Conservation (phyloP, 2,113 vertebrate genomes). For the Bubo scandiacus region DNA sequence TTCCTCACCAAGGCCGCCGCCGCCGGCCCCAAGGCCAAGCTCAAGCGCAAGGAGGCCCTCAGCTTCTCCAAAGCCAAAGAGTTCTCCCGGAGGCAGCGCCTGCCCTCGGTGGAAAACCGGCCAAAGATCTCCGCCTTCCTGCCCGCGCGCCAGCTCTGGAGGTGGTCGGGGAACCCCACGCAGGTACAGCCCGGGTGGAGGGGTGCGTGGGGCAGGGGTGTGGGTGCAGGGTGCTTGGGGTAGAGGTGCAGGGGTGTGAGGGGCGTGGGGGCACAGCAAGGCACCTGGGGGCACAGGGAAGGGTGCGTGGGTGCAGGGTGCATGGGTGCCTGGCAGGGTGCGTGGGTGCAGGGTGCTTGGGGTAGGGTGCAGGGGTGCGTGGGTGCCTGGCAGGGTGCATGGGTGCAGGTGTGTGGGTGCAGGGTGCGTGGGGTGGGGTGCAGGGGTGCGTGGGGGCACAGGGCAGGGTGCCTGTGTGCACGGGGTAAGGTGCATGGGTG, state of each 20-base stretch:
- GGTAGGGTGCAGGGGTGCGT: not conserved
- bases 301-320: not conserved
- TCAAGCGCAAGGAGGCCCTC: slow-evolving; percentile 86
- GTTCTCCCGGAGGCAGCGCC: slow-evolving; percentile 87
- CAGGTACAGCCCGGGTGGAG: slow-evolving; percentile 76
- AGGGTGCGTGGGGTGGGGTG: no score
- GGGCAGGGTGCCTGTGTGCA: not conserved
- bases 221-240: no score
- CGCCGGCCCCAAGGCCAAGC: slow-evolving; percentile 77
- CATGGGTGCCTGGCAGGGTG: not conserved
- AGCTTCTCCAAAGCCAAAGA: slow-evolving; percentile 88
- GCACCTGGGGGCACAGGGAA: no score
- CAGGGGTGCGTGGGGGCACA: not conserved
- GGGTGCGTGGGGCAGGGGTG: not conserved
- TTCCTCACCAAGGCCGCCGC: slow-evolving; percentile 87
- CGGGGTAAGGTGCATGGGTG: not conserved
- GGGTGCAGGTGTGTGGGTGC: not conserved
- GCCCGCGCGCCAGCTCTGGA: slow-evolving; percentile 91
- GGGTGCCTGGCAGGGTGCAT: not conserved
- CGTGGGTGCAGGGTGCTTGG: not conserved
- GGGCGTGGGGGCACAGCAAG: no score
- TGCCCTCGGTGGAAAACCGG: slow-evolving; percentile 86
- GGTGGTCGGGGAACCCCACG: slow-evolving; percentile 95
- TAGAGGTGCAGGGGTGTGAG: not conserved
- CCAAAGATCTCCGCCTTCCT: slow-evolving; percentile 91